These are phyloP conservation scores for Sapayoa aenigma DNA, from an alignment of 2,113 vertebrate species.

Conservation along the genomic window DNA sequence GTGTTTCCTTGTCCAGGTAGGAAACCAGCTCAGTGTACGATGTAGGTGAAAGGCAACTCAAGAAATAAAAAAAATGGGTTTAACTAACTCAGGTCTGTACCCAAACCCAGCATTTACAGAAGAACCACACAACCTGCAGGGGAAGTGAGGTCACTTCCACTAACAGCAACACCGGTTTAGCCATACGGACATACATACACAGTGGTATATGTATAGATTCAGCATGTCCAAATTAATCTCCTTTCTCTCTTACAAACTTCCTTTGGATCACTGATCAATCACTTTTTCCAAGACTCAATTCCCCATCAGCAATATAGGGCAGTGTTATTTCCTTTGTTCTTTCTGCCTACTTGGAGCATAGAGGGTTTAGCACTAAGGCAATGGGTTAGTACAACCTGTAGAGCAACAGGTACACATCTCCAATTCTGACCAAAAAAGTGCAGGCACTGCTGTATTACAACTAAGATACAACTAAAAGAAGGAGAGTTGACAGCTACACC, in stretches of 20 bases:
- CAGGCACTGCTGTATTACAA: not conserved
- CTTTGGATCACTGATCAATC: not conserved
- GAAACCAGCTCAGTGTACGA: not conserved
- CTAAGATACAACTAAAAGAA: not conserved
- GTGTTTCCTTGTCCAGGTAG: not conserved
- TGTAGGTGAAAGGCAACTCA: not conserved
- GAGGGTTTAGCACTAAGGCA: not conserved
- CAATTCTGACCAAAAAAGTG: not conserved
- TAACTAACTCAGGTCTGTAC: not conserved
- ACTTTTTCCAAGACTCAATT: not conserved
- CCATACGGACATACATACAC: not conserved
- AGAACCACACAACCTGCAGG: not conserved
- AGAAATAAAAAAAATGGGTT: not conserved
- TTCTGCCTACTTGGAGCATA: fast-evolving
- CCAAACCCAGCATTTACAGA: not conserved
- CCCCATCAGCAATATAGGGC: not conserved
- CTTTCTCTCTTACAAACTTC: not conserved
- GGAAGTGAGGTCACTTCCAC: not conserved
- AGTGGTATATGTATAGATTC: not conserved
- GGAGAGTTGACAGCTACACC: not conserved
- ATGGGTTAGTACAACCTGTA: not conserved
- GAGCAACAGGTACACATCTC: not conserved
- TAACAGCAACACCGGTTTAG: not conserved
- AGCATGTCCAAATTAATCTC: not conserved
- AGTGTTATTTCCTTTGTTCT: not conserved